A percentile compares a stretch with the other conserved stretches of the same genome.
Conservation (phyloP, 1,140 invertebrate genomes). For the Paracyclopina nana region DNA sequence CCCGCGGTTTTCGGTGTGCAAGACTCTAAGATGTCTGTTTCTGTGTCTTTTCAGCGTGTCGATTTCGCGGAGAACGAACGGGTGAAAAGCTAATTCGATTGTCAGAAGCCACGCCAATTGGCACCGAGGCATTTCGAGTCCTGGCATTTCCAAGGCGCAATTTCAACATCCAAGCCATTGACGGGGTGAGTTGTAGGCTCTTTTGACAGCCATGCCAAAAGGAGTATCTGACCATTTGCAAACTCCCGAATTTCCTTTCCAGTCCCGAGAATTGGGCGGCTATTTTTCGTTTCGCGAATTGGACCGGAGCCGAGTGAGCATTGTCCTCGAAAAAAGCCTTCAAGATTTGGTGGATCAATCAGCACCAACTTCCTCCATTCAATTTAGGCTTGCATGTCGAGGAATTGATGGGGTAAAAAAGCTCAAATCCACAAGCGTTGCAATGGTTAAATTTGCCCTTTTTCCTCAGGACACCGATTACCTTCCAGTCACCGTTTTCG, state of each 20-base stretch:
- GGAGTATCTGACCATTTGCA: too few species aligned
- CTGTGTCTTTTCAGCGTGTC: neutral
- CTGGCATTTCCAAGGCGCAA: neutral
- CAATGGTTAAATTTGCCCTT: neutral
- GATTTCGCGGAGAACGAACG: neutral
- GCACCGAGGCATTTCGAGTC: neutral
- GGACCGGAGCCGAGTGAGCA: neutral
- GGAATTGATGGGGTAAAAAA: neutral
- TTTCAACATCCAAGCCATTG: neutral
- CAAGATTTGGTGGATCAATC: constrained; percentile 5
- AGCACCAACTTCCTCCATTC: neutral
- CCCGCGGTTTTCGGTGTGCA: too few species aligned
- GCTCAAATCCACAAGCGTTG: neutral
- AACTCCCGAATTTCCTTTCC: neutral
- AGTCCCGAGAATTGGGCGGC: constrained; percentile 7
- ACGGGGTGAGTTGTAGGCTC: constrained; percentile 1
- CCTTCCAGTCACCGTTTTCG: constrained; percentile 23
- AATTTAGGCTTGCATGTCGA: constrained; percentile 8
- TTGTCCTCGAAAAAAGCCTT: neutral
- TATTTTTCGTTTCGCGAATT: constrained; percentile 10
- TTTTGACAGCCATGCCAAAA: too few species aligned
- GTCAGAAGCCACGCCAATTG: neutral
- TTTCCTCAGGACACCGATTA: constrained; percentile 3
- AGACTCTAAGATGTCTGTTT: too few species aligned
- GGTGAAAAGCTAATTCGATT: neutral